phyloP scores from a whole-genome alignment of 2,797 vertebrate species.

The Periophthalmus magnuspinnatus region DNA sequence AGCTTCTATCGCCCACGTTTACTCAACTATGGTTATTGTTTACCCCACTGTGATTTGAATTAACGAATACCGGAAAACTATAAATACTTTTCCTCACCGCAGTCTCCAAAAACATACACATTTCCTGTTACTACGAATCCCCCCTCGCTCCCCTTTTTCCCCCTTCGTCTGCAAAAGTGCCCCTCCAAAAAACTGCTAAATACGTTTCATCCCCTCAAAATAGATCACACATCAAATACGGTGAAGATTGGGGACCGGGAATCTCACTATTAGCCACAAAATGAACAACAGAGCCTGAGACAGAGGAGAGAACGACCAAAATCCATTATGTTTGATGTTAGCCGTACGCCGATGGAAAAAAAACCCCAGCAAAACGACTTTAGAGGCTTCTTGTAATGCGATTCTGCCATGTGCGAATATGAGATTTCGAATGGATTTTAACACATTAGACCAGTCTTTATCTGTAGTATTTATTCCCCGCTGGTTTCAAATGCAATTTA shows the following conservation, averaged over 20 bases:
- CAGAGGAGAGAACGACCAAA: conserved; percentile 53
- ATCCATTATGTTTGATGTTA: conserved; percentile 84
- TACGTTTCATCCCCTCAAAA: background rate
- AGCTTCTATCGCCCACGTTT: too few species aligned
- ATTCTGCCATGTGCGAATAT: conserved; percentile 81
- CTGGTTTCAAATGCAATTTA: conserved; percentile 81
- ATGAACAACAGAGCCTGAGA: conserved; percentile 40
- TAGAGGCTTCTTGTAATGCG: conserved; percentile 79
- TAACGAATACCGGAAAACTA: background rate
- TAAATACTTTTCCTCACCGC: conserved; percentile 32
- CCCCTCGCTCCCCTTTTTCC: background rate
- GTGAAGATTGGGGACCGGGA: conserved; percentile 31
- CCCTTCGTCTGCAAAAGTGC: conserved; percentile 19
- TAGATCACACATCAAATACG: conserved; percentile 23
- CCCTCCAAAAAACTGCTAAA: conserved; percentile 17
- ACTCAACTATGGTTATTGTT: background rate
- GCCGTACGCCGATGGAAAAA: conserved; percentile 63
- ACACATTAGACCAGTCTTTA: conserved; percentile 81
- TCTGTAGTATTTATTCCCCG: conserved; percentile 81
- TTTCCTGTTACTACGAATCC: conserved; percentile 10
- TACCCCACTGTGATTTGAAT: background rate
- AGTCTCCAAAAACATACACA: conserved; percentile 27
- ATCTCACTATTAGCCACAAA: conserved; percentile 35
- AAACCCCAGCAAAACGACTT: conserved; percentile 78
- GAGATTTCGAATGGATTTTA: conserved; percentile 85